Evolutionary conservation across 2,888 invertebrate genomes (phyloP), one percentile per base, ranked within the genome.

Genomic region (Rapana venosa): DNA sequence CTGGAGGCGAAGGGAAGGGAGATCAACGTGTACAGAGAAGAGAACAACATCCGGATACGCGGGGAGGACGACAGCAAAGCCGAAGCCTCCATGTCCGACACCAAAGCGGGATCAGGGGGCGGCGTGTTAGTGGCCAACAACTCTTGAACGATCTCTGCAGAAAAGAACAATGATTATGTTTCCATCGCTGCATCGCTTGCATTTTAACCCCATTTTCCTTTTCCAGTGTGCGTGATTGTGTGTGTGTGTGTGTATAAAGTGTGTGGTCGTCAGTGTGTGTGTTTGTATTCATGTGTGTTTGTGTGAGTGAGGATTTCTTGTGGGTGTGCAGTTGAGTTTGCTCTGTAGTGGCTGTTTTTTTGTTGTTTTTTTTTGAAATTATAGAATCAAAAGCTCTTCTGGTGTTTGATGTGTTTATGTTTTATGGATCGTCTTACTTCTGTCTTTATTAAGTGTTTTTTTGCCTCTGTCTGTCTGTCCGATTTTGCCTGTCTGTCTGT

Each of bases 11-110:
- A 99, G 96, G 99, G 99, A 0, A 96, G 97, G 92, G 98, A 99
- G 96, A 98, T 99, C 91, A 98, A 98, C 96, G 98, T 98, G 92
- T 99, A 98, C 96, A 98, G 98, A 95, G 98, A 98, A 95, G 97
- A 98, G 94, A 97, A 98, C 96, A 98, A 98, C 96, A 98, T 99
- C 94, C 97, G 97, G 95, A 97, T 99, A 93, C 97, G 98, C 95
- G 98, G 97, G 17, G 96, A 96, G 90, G 95, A 95, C 8, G 93
- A 92, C 77, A 92, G 92, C 87, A 93, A 92, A 86, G 89, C 90
- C 85, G 93, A 93, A 89, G 91, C 93, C 56, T 6, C 79, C 15
- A 93, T 92, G 13, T 92, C 92, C 84, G 94, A 94, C n/a, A 87
- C 90, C 26, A 90, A 90, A 70, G 61, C 92, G 26, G 92, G 93